Conservation (phyloP, 2,797 vertebrate species). For the Premnoplex brunnescens region DNA sequence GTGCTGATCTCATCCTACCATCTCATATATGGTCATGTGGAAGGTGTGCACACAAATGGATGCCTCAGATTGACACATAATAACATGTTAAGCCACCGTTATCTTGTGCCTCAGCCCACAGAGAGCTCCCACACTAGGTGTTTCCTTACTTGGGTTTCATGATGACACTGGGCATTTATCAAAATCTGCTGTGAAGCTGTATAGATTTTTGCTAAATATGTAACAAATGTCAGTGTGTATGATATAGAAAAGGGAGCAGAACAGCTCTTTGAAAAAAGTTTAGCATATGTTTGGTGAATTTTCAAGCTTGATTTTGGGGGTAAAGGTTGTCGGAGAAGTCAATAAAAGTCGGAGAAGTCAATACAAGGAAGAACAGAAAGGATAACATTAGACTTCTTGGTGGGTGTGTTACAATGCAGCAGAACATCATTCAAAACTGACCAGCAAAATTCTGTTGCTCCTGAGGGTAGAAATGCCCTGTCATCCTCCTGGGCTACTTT, state of each 20-base stretch:
- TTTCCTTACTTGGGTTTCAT: not conserved
- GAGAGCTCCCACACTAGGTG: not conserved
- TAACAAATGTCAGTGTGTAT: not conserved
- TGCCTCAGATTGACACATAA: not conserved
- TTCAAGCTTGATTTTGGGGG: conserved; percentile 68
- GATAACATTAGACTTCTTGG: conserved; percentile 1
- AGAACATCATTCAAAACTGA: conserved; percentile 24
- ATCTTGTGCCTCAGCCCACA: not conserved
- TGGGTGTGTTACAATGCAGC: not conserved
- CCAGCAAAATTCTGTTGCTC: conserved; percentile 28
- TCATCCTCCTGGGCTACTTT: not conserved
- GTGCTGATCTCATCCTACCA: not conserved
- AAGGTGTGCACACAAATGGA: not conserved
- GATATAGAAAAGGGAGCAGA: not conserved
- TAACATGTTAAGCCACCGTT: not conserved
- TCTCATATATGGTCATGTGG: not conserved
- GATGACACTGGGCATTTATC: not conserved
- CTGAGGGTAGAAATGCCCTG: not conserved
- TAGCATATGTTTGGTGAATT: conserved; percentile 55
- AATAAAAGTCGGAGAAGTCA: conserved; percentile 71
- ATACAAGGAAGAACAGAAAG: conserved; percentile 43
- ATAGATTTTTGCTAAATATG: conserved; percentile 23
- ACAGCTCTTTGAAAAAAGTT: conserved; percentile 18
- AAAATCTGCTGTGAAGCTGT: not conserved
- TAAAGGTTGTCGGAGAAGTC: conserved; percentile 74